Evolutionary conservation across 2,888 invertebrate genomes (phyloP).

Genomic region (Pycnomerus fuliginosus): DNA sequence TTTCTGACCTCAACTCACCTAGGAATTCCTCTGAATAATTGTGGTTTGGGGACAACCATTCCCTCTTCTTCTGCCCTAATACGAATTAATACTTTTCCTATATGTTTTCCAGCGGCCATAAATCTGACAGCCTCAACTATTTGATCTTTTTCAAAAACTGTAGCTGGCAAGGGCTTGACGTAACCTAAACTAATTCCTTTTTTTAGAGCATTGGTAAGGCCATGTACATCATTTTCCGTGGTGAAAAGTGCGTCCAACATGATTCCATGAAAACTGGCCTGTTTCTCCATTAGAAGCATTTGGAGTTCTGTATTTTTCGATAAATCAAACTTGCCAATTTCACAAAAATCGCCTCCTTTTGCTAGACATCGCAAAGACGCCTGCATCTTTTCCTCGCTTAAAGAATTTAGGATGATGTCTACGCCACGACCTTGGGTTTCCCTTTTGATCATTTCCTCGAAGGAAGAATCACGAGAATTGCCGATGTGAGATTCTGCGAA

Average conservation of each 20-base stretch:
- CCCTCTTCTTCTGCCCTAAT: too few species aligned
- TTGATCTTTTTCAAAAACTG: not conserved
- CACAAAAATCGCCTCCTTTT: constrained; percentile 69
- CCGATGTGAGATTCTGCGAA: constrained; percentile 33
- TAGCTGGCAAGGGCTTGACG: not conserved
- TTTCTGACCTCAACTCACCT: too few species aligned
- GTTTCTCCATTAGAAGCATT: constrained; percentile 69
- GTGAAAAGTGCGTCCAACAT: constrained; percentile 60
- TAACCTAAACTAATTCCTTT: constrained; percentile 1
- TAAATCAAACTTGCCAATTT: constrained; percentile 85
- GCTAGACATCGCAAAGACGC: constrained; percentile 66
- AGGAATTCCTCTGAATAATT: constrained; percentile 24
- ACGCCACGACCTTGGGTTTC: constrained; percentile 86
- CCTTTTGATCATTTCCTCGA: constrained; percentile 80
- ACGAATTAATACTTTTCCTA: too few species aligned
- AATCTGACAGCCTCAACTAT: too few species aligned
- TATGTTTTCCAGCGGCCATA: too few species aligned
- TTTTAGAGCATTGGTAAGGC: not conserved
- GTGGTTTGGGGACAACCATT: not conserved
- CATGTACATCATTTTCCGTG: not conserved
- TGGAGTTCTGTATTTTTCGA: constrained; percentile 64
- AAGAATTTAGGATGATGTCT: constrained; percentile 86
- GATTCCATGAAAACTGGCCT: constrained; percentile 75
- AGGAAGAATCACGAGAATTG: constrained; percentile 79
- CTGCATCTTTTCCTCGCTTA: constrained; percentile 87